A percentile compares a stretch with the other conserved stretches of the same genome.
phyloP scores from a whole-genome alignment of 2,888 invertebrate genomes.

The Aproaerema taeniolella region DNA sequence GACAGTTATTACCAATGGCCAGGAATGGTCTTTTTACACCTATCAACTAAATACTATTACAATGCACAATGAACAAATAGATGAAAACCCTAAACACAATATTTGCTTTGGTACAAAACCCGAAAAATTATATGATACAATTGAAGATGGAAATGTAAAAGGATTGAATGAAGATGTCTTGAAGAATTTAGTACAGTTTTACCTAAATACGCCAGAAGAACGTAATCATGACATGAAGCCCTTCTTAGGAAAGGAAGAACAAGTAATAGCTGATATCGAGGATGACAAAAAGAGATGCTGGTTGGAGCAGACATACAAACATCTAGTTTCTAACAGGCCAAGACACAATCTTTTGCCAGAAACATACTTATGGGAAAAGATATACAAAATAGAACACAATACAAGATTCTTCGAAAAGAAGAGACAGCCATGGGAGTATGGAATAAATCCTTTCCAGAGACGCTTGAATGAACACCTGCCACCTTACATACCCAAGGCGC shows the following conservation, averaged over 20 bases:
- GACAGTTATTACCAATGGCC: constrained; percentile 92
- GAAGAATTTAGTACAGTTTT: constrained; percentile 84
- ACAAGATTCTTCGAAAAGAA: constrained; percentile 83
- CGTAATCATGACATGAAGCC: constrained; percentile 83
- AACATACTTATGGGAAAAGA: constrained; percentile 87
- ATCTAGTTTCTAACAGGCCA: constrained; percentile 82
- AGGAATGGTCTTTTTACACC: constrained; percentile 88
- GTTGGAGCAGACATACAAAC: constrained; percentile 83
- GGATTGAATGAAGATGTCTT: constrained; percentile 90
- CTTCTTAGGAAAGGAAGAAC: constrained; percentile 79
- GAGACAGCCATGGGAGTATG: constrained; percentile 83
- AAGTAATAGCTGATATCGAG: constrained; percentile 81
- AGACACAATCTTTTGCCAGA: constrained; percentile 81
- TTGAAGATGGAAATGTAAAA: constrained; percentile 83
- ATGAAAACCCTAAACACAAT: constrained; percentile 84
- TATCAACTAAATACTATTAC: constrained; percentile 95
- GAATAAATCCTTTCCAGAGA: constrained; percentile 78
- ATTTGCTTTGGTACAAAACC: constrained; percentile 87
- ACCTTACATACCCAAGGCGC: constrained; percentile 82
- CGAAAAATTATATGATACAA: constrained; percentile 83
- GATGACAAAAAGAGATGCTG: constrained; percentile 83
- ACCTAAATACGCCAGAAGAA: constrained; percentile 82
- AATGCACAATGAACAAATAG: constrained; percentile 79
- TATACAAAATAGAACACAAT: constrained; percentile 85
- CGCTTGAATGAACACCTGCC: constrained; percentile 82